A percentile compares a stretch with the other conserved stretches of the same genome.
These are phyloP conservation scores for Pampusana beccarii DNA, from an alignment of 2,113 vertebrate genomes.

Conservation along the genomic window DNA sequence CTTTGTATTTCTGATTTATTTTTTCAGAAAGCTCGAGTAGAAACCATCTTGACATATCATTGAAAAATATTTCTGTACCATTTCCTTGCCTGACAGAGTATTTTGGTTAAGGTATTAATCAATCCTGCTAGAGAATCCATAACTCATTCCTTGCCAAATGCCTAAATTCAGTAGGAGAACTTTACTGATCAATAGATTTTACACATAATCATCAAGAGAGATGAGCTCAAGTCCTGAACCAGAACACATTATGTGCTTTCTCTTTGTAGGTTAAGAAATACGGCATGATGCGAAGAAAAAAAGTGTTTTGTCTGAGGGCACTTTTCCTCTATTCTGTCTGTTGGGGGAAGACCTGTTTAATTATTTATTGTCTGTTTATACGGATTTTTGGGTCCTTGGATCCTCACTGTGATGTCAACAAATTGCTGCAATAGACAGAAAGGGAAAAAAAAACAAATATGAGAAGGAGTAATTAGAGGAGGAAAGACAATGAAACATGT, in stretches of 20 bases:
- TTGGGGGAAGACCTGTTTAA: neutral
- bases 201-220: neutral
- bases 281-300: neutral
- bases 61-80: neutral
- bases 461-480: neutral
- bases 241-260: neutral
- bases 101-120: neutral
- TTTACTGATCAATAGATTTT: conserved; percentile 5
- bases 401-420: neutral
- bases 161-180: neutral
- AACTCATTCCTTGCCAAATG: neutral
- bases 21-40: neutral
- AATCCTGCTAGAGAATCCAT: neutral
- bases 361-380: neutral
- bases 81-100: neutral
- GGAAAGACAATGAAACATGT: conserved; percentile 11
- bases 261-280: neutral
- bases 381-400: neutral
- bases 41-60: neutral
- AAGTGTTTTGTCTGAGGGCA: neutral
- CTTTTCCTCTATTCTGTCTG: neutral
- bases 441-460: neutral
- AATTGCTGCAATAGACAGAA: neutral
- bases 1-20: neutral
- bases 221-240: neutral